phyloP scores from a whole-genome alignment of 1,140 invertebrate genomes.

The Micrasema minimum region DNA sequence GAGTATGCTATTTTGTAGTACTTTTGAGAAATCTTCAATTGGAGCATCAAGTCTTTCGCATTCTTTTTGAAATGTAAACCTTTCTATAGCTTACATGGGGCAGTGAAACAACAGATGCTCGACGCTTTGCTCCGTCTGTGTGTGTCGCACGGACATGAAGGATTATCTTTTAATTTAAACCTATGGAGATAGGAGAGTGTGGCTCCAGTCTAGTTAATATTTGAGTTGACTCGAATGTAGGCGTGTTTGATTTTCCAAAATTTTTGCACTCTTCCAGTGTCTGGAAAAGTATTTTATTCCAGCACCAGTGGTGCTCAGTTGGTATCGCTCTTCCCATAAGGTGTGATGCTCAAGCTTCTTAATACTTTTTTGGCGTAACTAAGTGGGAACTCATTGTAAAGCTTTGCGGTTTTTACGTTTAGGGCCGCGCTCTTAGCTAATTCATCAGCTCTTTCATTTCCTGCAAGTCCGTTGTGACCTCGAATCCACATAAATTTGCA shows the following conservation, averaged over 20 bases:
- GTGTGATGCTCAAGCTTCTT: too few species aligned
- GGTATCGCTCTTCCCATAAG: too few species aligned
- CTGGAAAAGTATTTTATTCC: not conserved
- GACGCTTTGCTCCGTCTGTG: not conserved
- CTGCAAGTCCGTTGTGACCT: too few species aligned
- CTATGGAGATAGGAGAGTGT: not conserved
- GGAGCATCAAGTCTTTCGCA: not conserved
- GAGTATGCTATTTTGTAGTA: too few species aligned
- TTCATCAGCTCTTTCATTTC: too few species aligned
- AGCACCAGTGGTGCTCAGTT: not conserved
- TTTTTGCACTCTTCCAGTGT: not conserved
- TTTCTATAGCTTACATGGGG: not conserved
- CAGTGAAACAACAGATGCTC: not conserved
- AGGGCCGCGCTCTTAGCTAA: too few species aligned
- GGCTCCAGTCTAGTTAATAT: not conserved
- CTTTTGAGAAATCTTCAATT: too few species aligned
- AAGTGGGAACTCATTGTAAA: too few species aligned
- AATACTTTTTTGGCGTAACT: too few species aligned
- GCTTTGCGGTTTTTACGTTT: too few species aligned
- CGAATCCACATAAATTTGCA: too few species aligned
- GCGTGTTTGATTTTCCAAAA: not conserved
- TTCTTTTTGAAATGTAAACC: not conserved
- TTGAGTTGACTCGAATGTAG: not conserved
- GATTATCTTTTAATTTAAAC: slow-evolving; percentile 1
- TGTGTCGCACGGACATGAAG: not conserved